Evolutionary conservation across 2,113 vertebrate genomes (phyloP).

Genomic region (Tretioscincus oriximinensis): DNA sequence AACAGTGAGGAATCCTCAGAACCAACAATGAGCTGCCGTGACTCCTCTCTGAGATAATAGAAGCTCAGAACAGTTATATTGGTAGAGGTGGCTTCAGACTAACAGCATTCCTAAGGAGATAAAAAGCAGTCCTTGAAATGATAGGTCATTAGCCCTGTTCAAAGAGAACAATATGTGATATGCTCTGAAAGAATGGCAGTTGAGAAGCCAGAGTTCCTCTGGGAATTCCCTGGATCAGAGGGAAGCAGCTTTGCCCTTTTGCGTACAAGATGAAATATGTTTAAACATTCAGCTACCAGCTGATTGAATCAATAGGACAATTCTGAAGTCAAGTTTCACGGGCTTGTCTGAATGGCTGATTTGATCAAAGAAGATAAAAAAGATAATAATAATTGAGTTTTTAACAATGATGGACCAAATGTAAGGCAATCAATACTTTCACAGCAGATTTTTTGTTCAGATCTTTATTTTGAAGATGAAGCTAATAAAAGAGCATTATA

Average conservation of each 20-base stretch:
- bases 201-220: background rate
- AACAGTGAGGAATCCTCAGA: slow-evolving; percentile 27
- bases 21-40: slow-evolving; percentile 19
- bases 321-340: background rate
- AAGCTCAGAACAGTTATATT: slow-evolving; percentile 42
- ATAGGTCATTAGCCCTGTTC: slow-evolving; percentile 36
- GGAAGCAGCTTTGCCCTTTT: background rate
- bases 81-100: slow-evolving; percentile 20
- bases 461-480: background rate
- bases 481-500: background rate
- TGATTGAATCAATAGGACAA: background rate
- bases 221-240: slow-evolving; percentile 7
- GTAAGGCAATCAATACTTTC: background rate
- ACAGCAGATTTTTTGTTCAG: background rate
- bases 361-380: background rate
- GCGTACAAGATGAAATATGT: background rate
- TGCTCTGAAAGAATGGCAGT: slow-evolving; percentile 7
- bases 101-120: slow-evolving; percentile 39
- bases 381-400: background rate
- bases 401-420: background rate
- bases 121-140: slow-evolving; percentile 46
- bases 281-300: background rate
- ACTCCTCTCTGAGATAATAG: slow-evolving; percentile 43
- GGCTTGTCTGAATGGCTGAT: background rate
- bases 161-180: slow-evolving; percentile 12